These are phyloP conservation scores for Meloidogyne chitwoodi DNA, from an alignment of 1,140 invertebrate genomes.

Conservation along the genomic window DNA sequence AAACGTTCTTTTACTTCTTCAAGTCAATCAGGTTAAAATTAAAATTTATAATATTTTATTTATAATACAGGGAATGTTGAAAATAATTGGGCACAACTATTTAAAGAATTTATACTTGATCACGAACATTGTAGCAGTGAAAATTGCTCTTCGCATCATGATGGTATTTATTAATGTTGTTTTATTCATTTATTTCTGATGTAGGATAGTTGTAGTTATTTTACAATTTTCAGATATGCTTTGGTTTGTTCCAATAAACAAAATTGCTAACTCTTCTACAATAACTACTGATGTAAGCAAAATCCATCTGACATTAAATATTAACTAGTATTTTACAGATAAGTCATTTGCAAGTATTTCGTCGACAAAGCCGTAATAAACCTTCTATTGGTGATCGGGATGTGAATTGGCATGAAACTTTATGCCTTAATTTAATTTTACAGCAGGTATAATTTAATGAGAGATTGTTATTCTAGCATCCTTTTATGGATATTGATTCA, in stretches of 20 bases:
- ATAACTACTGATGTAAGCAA: slow-evolving; percentile 3
- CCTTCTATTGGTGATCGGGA: slow-evolving; percentile 83
- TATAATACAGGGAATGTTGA: neutral
- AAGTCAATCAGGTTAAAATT: neutral
- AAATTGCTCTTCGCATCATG: slow-evolving; percentile 45
- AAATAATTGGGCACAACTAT: slow-evolving; percentile 45
- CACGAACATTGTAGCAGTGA: slow-evolving; percentile 34
- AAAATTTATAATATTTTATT: neutral
- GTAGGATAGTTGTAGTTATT: too few species aligned
- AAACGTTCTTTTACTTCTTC: neutral
- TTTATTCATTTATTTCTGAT: neutral
- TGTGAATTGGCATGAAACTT: slow-evolving; percentile 98
- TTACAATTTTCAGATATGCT: slow-evolving; percentile 26
- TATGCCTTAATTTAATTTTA: slow-evolving; percentile 94
- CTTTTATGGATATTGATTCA: too few species aligned
- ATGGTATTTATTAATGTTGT: slow-evolving; percentile 26
- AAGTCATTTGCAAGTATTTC: slow-evolving; percentile 68
- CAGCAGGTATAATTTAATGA: slow-evolving; percentile 78
- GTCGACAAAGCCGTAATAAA: slow-evolving; percentile 89
- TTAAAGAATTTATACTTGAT: slow-evolving; percentile 46
- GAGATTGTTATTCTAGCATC: too few species aligned
- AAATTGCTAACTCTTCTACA: slow-evolving; percentile 12
- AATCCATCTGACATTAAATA: neutral
- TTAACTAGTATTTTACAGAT: slow-evolving; percentile 23
- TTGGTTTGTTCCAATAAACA: slow-evolving; percentile 45